Conservation (phyloP, 2,113 vertebrate genomes). For the Oostethus manadensis region DNA sequence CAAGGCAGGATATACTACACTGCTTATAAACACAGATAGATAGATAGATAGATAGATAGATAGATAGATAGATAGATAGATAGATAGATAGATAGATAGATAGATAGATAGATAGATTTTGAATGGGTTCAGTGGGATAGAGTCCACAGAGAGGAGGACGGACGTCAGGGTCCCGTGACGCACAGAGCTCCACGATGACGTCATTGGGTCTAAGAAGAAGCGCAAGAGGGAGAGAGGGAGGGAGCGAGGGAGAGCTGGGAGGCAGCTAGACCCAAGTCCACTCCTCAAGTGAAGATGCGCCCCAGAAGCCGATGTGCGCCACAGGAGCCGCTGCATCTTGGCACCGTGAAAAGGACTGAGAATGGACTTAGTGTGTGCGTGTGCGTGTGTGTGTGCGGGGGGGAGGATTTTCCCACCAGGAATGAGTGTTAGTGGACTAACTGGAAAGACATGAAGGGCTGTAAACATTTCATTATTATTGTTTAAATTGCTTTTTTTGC, state of each 20-base stretch:
- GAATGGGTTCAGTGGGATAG: slow-evolving; percentile 17
- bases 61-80: slow-evolving; percentile 4
- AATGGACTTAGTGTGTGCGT: too few species aligned
- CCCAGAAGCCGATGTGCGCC: slow-evolving; percentile 30
- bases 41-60: background rate
- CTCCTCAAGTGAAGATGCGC: slow-evolving; percentile 48
- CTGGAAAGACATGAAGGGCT: slow-evolving; percentile 1
- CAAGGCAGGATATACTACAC: too few species aligned
- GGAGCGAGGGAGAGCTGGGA: slow-evolving; percentile 49
- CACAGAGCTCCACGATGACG: slow-evolving; percentile 60
- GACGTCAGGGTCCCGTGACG: slow-evolving; percentile 60
- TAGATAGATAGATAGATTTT: slow-evolving; percentile 8
- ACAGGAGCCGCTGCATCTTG: slow-evolving; percentile 17
- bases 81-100: slow-evolving; percentile 4
- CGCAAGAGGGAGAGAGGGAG: slow-evolving; percentile 30
- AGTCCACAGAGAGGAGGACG: background rate
- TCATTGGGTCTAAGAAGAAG: slow-evolving; percentile 58
- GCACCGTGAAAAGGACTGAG: too few species aligned
- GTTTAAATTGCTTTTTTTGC: background rate
- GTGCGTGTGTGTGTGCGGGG: too few species aligned
- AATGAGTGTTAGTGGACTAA: slow-evolving; percentile 19
- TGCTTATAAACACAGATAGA: too few species aligned
- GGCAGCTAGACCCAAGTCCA: slow-evolving; percentile 50
- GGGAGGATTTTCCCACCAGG: background rate
- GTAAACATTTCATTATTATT: too few species aligned